These are phyloP conservation scores for Megaustenia siamemsis DNA, from an alignment of 2,888 invertebrate species.

Conservation along the genomic window DNA sequence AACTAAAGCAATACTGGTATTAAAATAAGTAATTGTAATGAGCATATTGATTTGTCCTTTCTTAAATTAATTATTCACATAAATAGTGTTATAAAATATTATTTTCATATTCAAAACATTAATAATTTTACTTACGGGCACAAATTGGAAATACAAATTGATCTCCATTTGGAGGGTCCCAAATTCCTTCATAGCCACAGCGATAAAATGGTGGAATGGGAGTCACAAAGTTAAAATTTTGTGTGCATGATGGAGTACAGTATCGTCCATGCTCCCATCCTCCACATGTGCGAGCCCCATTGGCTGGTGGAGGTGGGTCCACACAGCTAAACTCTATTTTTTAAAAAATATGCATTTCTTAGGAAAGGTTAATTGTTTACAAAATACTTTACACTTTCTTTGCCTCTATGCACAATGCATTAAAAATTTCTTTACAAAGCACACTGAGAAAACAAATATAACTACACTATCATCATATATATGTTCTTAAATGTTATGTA, in stretches of 20 bases:
- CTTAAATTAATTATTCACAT: neutral
- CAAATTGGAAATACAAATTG: slow-evolving; percentile 71
- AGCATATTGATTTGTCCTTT: neutral
- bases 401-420: no score
- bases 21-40: neutral
- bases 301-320: slow-evolving; percentile 64
- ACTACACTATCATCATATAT: no score
- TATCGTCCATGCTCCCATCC: slow-evolving; percentile 62
- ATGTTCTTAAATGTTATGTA: no score
- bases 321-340: slow-evolving; percentile 68
- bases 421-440: no score
- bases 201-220: slow-evolving; percentile 97
- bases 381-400: no score
- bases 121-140: slow-evolving; percentile 62
- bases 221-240: slow-evolving; percentile 86
- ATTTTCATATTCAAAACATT: neutral
- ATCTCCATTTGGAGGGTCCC: slow-evolving; percentile 82
- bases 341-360: slow-evolving; percentile 2
- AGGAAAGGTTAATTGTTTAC: neutral
- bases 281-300: slow-evolving; percentile 64
- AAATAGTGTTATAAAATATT: neutral
- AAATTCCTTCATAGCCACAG: slow-evolving; percentile 98
- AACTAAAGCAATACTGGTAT: neutral
- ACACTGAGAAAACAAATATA: no score
- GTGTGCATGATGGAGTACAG: slow-evolving; percentile 75